Evolutionary conservation across 2,113 vertebrate genomes (phyloP), one percentile per base, ranked within the genome.

Genomic region (Capreolus pygargus): DNA sequence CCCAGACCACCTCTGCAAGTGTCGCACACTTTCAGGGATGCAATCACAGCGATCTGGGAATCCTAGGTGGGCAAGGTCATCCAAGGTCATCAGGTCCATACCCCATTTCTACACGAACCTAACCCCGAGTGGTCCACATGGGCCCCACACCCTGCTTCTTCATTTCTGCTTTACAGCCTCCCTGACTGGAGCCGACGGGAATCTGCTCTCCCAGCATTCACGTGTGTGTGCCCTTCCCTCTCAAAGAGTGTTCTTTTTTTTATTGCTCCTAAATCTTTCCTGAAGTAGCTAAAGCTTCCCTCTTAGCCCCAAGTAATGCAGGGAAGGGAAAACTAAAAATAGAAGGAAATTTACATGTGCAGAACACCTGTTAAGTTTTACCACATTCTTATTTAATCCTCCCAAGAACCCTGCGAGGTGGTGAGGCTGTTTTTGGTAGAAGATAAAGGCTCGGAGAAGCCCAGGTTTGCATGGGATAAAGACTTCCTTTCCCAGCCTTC

Each of bases 351-450:
- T 88, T 89, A 82, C 97, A 91, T 93, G 74, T 57, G 86, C 8
- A 0, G 33, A 95, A 94, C 97, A 97, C 97, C 98, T 97, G 97
- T 57, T 95, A 36, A 57, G 50, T 88, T 95, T 96, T 64, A 88
- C 97, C 85, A 92, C 88, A 61, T 57, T 90, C 96, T 94, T 92
- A 91, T 50, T 97, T 89, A 95, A 86, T 91, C 87, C 86, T 92
- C 87, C 6, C 47, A 86, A 54, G 82, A 93, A 54, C 86, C 11
- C 23, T 52, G 64, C 14, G 2, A 93, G 79, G 57, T 14, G 30
- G 82, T 15, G 15, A 43, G 78, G 33, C 58, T 25, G 21, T n/a
- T 64, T 36, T 16, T 2, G 5, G 45, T 7, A 2, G 7, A 76
- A n/a, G 88, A 64, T 28, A 81, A 0, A 15, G 58, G 36, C 67